Evolutionary conservation across 2,888 invertebrate genomes (phyloP).

Genomic region (Teinopalpus imperialis): DNA sequence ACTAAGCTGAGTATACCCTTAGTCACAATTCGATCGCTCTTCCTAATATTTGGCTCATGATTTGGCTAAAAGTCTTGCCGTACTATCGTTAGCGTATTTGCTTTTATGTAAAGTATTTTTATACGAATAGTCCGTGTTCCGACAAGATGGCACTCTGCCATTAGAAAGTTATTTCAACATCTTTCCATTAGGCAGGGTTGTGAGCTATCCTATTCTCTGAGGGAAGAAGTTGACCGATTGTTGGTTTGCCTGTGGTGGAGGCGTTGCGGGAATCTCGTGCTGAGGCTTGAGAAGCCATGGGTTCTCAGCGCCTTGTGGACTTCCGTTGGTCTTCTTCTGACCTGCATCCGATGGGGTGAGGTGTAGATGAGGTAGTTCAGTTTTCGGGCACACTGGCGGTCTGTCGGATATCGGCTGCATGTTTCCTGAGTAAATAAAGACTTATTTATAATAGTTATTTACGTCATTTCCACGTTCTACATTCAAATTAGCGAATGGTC

Average conservation of each 20-base stretch:
- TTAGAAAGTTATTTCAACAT: conserved; percentile 35
- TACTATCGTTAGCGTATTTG: conserved; percentile 52
- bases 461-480: conserved; percentile 6
- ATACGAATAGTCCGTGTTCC: conserved; percentile 59
- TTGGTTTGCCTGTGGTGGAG: conserved; percentile 62
- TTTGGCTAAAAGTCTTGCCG: conserved; percentile 41
- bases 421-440: conserved; percentile 30
- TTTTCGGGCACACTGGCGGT: conserved; percentile 59
- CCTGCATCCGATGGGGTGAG: conserved; percentile 59
- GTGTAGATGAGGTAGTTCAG: conserved; percentile 59
- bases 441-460: conserved; percentile 10
- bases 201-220: conserved; percentile 64
- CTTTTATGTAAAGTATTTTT: conserved; percentile 57
- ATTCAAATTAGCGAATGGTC: conserved; percentile 1
- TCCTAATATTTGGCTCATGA: conserved; percentile 20
- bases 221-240: conserved; percentile 64
- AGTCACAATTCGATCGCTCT: conserved; percentile 17
- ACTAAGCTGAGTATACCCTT: conserved; percentile 12
- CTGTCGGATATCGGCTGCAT: conserved; percentile 72
- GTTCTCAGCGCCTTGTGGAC: conserved; percentile 44
- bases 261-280: conserved; percentile 71
- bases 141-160: conserved; percentile 73
- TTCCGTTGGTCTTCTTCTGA: conserved; percentile 51
- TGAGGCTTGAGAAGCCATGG: conserved; percentile 68
- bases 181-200: conserved; percentile 23